Evolutionary conservation across 2,113 vertebrate genomes (phyloP).

Genomic region (Chloropsis hardwickii): DNA sequence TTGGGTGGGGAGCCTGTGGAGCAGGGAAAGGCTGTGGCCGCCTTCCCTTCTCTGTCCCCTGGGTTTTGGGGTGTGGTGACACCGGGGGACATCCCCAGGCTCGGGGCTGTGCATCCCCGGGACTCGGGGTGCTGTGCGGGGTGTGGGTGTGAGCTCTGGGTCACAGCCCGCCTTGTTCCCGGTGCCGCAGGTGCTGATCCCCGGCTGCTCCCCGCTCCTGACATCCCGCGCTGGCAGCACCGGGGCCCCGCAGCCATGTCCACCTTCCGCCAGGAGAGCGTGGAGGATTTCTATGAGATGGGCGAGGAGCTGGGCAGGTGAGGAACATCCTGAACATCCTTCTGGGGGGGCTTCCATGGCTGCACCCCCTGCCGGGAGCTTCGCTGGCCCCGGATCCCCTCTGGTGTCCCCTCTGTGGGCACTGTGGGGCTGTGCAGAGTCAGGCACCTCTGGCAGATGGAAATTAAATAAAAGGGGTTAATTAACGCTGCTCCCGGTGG

Average conservation of each 20-base stretch:
- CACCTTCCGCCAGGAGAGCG: constrained; percentile 78
- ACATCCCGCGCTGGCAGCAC: rapidly evolving
- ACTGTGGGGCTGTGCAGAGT: not conserved
- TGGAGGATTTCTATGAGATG: constrained; percentile 82
- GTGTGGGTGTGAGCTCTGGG: rapidly evolving
- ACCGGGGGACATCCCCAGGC: rapidly evolving
- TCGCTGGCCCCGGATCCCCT: rapidly evolving
- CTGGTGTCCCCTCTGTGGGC: not conserved
- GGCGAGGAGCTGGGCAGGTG: constrained; percentile 82
- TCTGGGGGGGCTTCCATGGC: rapidly evolving
- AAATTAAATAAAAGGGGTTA: not conserved
- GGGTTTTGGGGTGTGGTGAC: not conserved
- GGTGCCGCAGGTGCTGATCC: not conserved
- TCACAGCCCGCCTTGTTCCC: not conserved
- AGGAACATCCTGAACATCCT: rapidly evolving
- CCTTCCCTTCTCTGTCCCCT: not conserved
- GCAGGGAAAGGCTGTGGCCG: not conserved
- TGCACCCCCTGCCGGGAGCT: not conserved
- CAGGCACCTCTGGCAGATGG: not conserved
- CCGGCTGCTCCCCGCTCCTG: not conserved
- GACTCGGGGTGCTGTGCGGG: no score
- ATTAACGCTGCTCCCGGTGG: not conserved
- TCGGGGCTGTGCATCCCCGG: not conserved
- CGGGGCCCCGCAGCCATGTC: constrained; percentile 57
- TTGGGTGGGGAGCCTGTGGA: not conserved